Percentiles rank a stretch among this genome's conserved stretches.
These are phyloP conservation scores for Mythimna pallens DNA, from an alignment of 2,888 invertebrate genomes.

Conservation along the genomic window DNA sequence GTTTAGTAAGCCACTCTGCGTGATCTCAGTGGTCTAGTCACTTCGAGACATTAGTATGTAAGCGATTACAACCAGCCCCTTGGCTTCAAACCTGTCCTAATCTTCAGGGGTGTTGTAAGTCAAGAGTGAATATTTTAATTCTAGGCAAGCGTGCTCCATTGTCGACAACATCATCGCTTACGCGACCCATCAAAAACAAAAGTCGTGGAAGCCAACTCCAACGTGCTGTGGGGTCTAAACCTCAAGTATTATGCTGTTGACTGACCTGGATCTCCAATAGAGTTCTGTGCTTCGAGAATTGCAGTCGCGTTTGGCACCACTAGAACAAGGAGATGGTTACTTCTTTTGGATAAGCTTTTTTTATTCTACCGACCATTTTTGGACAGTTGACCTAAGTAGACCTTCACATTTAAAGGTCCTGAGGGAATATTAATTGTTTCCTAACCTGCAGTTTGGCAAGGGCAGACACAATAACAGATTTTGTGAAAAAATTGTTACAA, in stretches of 20 bases:
- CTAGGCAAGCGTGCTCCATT: slow-evolving; percentile 5
- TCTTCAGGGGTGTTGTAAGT: not conserved
- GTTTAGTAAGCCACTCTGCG: not conserved
- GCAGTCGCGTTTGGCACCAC: slow-evolving; percentile 57
- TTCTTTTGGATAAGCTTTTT: slow-evolving; percentile 40
- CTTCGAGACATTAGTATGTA: not conserved
- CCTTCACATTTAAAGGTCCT: not conserved
- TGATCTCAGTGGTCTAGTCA: not conserved
- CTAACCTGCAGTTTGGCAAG: not conserved
- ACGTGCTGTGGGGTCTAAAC: slow-evolving; percentile 14
- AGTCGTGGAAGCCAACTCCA: slow-evolving; percentile 28
- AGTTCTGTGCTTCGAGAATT: slow-evolving; percentile 50
- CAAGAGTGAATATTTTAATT: not conserved
- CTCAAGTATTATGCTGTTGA: slow-evolving; percentile 19
- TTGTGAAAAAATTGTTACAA: not conserved
- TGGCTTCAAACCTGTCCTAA: not conserved
- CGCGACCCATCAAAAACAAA: not conserved
- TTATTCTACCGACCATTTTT: not conserved
- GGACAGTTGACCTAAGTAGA: not conserved
- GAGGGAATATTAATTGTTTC: not conserved
- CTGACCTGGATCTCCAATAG: slow-evolving; percentile 52
- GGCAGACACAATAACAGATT: not conserved
- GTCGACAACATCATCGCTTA: not conserved
- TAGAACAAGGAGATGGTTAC: slow-evolving; percentile 55
- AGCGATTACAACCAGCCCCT: not conserved